phyloP scores from a whole-genome alignment of 2,113 vertebrate species.

The Lepisosteus osseus region DNA sequence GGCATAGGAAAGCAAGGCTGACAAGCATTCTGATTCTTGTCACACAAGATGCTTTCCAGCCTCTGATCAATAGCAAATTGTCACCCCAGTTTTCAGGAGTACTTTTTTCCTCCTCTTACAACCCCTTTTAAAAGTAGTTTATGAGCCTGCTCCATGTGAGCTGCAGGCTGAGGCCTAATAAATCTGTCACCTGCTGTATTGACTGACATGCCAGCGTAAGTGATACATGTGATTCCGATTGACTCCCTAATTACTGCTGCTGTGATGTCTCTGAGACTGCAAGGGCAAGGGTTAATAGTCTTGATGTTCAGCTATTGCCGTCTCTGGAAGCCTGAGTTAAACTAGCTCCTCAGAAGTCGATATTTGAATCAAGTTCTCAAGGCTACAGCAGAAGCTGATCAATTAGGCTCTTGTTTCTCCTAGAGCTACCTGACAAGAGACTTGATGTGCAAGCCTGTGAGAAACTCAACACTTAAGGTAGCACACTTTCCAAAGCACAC shows the following conservation, averaged over 20 bases:
- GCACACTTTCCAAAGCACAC: conserved; percentile 13
- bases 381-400: conserved; percentile 72
- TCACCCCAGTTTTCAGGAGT: conserved; percentile 61
- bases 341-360: conserved; percentile 67
- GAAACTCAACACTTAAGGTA: conserved; percentile 48
- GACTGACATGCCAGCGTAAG: conserved; percentile 84
- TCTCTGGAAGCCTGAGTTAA: conserved; percentile 63
- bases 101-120: conserved; percentile 51
- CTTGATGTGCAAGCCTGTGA: conserved; percentile 56
- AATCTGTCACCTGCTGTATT: conserved; percentile 82
- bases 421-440: conserved; percentile 59
- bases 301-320: conserved; percentile 75
- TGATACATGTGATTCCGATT: conserved; percentile 88
- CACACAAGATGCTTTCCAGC: conserved; percentile 46
- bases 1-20: not conserved
- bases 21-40: conserved; percentile 16
- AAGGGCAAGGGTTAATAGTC: conserved; percentile 91
- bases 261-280: conserved; percentile 84
- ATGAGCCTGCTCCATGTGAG: conserved; percentile 76
- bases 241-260: conserved; percentile 97
- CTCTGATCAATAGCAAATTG: conserved; percentile 78
- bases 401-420: conserved; percentile 63
- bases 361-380: conserved; percentile 79
- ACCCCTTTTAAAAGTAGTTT: conserved; percentile 73
- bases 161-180: conserved; percentile 78